Evolutionary conservation across 2,113 vertebrate genomes (phyloP).

Genomic region (Plecturocebus donacophilus): DNA sequence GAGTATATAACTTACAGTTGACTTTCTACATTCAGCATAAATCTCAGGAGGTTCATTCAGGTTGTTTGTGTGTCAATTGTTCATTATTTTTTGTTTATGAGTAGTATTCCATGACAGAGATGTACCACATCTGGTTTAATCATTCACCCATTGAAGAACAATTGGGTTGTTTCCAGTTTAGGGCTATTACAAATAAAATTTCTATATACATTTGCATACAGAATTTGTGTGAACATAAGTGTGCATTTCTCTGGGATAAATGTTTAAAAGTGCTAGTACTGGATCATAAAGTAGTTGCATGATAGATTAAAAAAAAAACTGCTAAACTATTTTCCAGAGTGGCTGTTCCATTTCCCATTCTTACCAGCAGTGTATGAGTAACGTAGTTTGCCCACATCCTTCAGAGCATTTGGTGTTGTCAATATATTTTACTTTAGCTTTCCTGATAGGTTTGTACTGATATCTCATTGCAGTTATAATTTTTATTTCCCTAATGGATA

Average conservation of each 20-base stretch:
- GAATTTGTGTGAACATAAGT: neutral
- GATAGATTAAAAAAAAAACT: neutral
- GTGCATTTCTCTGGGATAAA: neutral
- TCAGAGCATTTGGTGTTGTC: neutral
- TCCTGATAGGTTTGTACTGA: neutral
- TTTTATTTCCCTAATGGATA: neutral
- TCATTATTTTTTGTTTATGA: neutral
- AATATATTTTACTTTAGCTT: neutral
- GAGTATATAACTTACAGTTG: neutral
- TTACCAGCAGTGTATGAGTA: neutral
- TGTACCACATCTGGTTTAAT: neutral
- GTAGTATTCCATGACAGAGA: neutral
- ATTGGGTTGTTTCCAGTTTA: neutral
- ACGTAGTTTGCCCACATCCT: neutral
- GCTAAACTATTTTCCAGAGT: neutral
- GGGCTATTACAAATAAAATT: neutral
- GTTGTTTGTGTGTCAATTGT: neutral
- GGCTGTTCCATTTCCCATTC: neutral
- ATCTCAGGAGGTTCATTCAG: neutral
- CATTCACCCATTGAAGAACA: neutral
- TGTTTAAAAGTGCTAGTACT: neutral
- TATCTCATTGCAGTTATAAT: neutral
- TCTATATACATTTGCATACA: neutral
- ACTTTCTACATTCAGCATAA: neutral
- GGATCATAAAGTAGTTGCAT: neutral